Conservation (phyloP, 2,113 vertebrate genomes). For the Osmerus eperlanus region DNA sequence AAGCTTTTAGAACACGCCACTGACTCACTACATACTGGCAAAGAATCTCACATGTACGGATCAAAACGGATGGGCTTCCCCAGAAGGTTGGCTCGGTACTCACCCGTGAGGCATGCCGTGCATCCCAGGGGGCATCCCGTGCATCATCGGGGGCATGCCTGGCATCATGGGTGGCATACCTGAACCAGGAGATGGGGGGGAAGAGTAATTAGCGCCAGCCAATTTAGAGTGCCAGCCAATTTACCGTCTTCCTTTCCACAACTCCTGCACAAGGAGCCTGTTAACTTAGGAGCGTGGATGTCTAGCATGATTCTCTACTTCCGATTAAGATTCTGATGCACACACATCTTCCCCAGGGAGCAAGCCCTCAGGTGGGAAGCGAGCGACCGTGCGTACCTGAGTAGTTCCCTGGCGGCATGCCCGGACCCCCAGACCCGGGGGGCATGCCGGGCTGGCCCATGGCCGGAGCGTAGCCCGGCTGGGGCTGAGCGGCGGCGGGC, state of each 20-base stretch:
- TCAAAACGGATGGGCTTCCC: too few species aligned
- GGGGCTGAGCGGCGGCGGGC: constrained; percentile 81
- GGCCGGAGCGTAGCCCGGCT: constrained; percentile 81
- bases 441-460: constrained; percentile 91
- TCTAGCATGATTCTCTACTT: too few species aligned
- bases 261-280: too few species aligned
- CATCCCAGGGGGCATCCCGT: constrained; percentile 71
- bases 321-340: too few species aligned
- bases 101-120: constrained; percentile 70
- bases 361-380: not conserved
- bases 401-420: constrained; percentile 85
- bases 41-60: too few species aligned
- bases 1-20: not conserved
- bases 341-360: too few species aligned
- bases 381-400: constrained; percentile 44
- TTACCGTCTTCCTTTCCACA: too few species aligned
- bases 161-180: constrained; percentile 96
- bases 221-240: too few species aligned
- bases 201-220: too few species aligned
- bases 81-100: not conserved
- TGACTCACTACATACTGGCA: too few species aligned
- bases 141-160: constrained; percentile 87
- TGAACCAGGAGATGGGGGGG: constrained; percentile 46
- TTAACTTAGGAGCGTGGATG: too few species aligned
- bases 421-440: constrained; percentile 81